Base-by-base conservation (phyloP, 2,797 vertebrate genomes). In the Lagodon rhomboides region DNA sequence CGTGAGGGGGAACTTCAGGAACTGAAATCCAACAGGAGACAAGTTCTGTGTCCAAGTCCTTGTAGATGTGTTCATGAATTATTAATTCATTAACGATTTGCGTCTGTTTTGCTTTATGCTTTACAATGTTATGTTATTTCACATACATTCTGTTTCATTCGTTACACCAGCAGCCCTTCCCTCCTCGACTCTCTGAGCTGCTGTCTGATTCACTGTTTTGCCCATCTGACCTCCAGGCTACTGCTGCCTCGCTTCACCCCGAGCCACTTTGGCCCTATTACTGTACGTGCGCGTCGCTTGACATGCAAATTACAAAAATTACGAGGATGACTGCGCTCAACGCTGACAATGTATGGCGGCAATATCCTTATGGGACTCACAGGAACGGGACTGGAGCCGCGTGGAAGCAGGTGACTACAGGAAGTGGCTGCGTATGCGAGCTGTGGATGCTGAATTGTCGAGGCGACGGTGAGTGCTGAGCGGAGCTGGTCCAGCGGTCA, bases 401-500 rank as follows among this genome's bases (percentile, higher is more conserved):
- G 63, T 75, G 62, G 22, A 72, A 78, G 61, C 54, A n/a, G 43
- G 66, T 62, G 46, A 67, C 74, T 64, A 27, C 27, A 27, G 27
- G 2, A 73, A 69, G 61, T 47, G 69, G 58, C 63, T 30, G 70
- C 41, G 13, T 38, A 17, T 77, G 68, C 84, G 71, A 61, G 59
- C 65, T 53, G 20, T 43, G 44, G 34, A 55, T 54, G 60, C 41
- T 73, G 51, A 70, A 56, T 27, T 34, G 17, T 54, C 58, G 58
- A 66, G 55, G 23, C 41, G 73, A 34, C 46, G 46, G 6, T 23
- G 76, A 81, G 80, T 88, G 69, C 80, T 62, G 78, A 84, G 74
- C 68, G 60, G 77, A 79, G 75, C 76, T 75, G 75, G 69, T 87
- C 38, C 79, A 75, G 75, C 34, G 68, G 72, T 64, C 65, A 73